Base-by-base conservation (phyloP, 2,797 vertebrate genomes). In the Balearica regulorum region DNA sequence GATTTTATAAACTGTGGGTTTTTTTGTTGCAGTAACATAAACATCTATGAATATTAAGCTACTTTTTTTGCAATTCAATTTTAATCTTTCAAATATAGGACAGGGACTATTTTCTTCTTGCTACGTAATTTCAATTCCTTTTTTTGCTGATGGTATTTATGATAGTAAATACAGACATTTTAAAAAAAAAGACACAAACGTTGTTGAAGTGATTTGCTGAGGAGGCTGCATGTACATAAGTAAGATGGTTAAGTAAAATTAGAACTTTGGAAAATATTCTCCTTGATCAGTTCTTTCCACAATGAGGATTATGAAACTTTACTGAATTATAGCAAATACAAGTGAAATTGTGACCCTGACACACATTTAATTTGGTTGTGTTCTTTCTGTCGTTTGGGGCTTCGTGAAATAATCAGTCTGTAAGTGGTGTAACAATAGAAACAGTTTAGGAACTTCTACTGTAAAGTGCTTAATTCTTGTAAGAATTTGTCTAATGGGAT, bases 1-100 rank as follows among this genome's bases (percentile, higher is more conserved):
- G 64, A 94, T 96, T 95, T 89, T 83, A 88, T 91, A 83, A 96
- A 92, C 48, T 81, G 10, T 17, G 17, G 43, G 28, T 95, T 94
- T 76, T 79, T 78, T 91, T 28, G 37, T 66, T 55, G 26, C 61
- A 41, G 35, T 75, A 66, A 61, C 82, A 70, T 48, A 82, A 94
- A 79, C 86, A 41, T 76, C 70, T 93, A 35, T 90, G 76, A 91
- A 85, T 94, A 68, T 87, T 81, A 96, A 94, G 51, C 61, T 81
- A 53, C 37, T 75, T 61, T 76, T 80, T 88, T 95, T 87, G 19
- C 80, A 89, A 83, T 91, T 94, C 64, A 77, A 15, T 81, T 91
- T 87, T 80, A 76, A 37, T 79, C 64, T 28, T 76, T 90, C 83
- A 83, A 35, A 84, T 86, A 83, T 11, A 54, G 81, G 94, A 81